A percentile compares a stretch with the other conserved stretches of the same genome.
Conservation (phyloP, 2,113 vertebrate species). For the Opisthocomus hoazin region DNA sequence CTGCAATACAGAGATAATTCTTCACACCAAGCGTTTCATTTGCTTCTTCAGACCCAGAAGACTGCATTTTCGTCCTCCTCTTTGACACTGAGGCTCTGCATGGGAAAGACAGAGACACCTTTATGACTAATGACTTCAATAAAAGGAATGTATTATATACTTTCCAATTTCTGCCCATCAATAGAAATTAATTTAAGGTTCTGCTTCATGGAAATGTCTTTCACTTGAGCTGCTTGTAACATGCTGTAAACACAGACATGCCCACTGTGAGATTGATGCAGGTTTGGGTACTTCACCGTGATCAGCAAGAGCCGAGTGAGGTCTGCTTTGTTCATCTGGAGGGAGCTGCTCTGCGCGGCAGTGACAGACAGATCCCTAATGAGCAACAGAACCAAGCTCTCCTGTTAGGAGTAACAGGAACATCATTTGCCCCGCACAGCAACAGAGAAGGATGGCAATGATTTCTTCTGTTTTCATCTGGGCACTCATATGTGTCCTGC, state of each 20-base stretch:
- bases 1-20: not conserved
- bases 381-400: not conserved
- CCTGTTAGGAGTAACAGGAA: not conserved
- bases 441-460: not conserved
- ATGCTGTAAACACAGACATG: not conserved
- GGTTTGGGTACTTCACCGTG: not conserved
- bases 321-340: not conserved
- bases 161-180: not conserved
- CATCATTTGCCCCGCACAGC: not conserved
- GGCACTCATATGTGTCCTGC: not conserved
- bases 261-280: not conserved
- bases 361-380: not conserved
- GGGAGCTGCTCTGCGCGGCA: rapidly evolving
- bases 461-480: not conserved
- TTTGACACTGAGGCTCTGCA: not conserved
- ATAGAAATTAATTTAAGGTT: not conserved
- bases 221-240: not conserved
- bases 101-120: not conserved
- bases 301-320: not conserved
- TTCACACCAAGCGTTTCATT: not conserved
- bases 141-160: not conserved
- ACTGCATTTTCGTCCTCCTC: not conserved
- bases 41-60: not conserved
- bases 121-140: not conserved
- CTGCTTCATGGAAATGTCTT: not conserved